These are phyloP conservation scores for Drosophila setifemur DNA, from an alignment of 1,140 invertebrate species.

Conservation along the genomic window DNA sequence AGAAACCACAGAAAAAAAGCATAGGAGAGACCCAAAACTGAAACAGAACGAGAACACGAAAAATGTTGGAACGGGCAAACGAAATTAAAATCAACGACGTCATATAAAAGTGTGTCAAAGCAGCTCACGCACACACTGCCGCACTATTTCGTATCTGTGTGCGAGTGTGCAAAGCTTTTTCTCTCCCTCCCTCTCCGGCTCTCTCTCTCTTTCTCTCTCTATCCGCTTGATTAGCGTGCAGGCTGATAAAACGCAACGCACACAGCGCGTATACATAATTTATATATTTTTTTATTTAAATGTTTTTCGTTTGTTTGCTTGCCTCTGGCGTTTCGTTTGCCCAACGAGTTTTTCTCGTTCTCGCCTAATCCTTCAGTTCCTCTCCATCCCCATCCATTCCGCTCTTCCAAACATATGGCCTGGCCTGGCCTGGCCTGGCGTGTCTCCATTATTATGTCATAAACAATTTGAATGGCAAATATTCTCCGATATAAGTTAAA, in stretches of 20 bases:
- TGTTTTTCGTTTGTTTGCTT: conserved; percentile 62
- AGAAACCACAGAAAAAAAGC: conserved; percentile 26
- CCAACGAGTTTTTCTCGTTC: conserved; percentile 73
- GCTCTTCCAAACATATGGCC: conserved; percentile 28
- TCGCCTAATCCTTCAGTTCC: too few relatives aligned
- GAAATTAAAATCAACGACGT: conserved; percentile 80
- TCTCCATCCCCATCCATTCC: neutral
- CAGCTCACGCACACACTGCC: conserved; percentile 47
- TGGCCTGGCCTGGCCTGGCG: conserved; percentile 17
- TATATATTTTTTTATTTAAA: conserved; percentile 69
- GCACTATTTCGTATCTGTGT: neutral
- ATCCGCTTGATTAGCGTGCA: conserved; percentile 13
- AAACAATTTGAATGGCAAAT: conserved; percentile 59
- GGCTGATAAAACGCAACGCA: conserved; percentile 68
- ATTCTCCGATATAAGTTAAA: conserved; percentile 48
- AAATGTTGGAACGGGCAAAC: conserved; percentile 56
- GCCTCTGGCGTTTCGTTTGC: neutral
- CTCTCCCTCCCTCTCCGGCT: conserved; percentile 14
- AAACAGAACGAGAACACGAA: conserved; percentile 32
- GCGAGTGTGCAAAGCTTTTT: conserved; percentile 54
- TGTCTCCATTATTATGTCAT: conserved; percentile 69
- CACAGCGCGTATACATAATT: conserved; percentile 75
- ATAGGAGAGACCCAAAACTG: conserved; percentile 22
- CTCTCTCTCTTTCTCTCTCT: conserved; percentile 1
- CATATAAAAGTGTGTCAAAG: conserved; percentile 82